Evolutionary conservation across 1,140 invertebrate species (phyloP).

Genomic region (Carcinoscorpius rotundicauda): DNA sequence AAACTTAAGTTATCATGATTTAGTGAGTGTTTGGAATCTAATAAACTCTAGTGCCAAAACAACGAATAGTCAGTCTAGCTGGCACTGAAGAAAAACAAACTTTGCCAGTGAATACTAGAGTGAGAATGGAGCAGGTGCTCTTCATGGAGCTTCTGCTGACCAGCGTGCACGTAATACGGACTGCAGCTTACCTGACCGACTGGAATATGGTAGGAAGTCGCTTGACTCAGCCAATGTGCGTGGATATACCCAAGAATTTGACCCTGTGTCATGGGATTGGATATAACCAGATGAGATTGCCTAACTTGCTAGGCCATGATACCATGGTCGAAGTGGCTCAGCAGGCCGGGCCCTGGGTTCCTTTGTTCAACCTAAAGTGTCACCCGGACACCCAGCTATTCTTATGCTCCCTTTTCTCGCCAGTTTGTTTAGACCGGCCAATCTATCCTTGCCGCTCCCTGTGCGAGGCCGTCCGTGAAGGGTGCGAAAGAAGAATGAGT

Average conservation of each 20-base stretch:
- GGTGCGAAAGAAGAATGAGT: constrained; percentile 49
- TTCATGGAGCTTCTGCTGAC: no score
- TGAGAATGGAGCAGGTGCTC: no score
- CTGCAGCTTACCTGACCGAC: neutral
- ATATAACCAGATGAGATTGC: constrained; percentile 52
- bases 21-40: no score
- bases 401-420: constrained; percentile 56
- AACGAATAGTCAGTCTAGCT: no score
- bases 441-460: constrained; percentile 52
- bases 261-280: constrained; percentile 51
- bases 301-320: constrained; percentile 57
- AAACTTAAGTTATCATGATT: no score
- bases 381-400: constrained; percentile 56
- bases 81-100: no score
- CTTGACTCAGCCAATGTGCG: constrained; percentile 42
- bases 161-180: no score
- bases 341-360: constrained; percentile 49
- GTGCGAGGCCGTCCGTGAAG: constrained; percentile 46
- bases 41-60: no score
- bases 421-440: constrained; percentile 49
- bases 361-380: constrained; percentile 47
- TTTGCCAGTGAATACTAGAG: no score
- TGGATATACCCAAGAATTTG: constrained; percentile 51
- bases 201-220: constrained; percentile 18
- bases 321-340: constrained; percentile 46